phyloP scores from a whole-genome alignment of 2,888 invertebrate species.

The Rhogogaster chlorosoma region DNA sequence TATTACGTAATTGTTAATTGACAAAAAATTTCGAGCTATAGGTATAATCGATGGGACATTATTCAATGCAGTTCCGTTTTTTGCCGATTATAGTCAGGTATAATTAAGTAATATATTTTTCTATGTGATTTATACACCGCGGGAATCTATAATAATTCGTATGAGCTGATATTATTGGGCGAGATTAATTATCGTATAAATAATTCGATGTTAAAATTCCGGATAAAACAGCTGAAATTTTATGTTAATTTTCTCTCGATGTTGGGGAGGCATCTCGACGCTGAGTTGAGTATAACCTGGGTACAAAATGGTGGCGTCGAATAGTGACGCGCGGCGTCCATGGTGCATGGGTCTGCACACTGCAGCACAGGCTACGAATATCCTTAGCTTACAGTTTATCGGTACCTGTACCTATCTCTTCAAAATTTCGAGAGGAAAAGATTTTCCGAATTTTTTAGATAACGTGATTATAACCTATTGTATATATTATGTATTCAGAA shows the following conservation, averaged over 20 bases:
- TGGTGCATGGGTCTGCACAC: background rate
- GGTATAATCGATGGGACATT: background rate
- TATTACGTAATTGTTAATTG: background rate
- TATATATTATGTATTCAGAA: background rate
- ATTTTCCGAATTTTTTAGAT: background rate
- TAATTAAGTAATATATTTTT: too few species aligned
- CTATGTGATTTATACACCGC: too few species aligned
- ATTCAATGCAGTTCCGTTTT: too few species aligned
- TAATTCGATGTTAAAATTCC: background rate
- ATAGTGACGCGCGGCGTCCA: slow-evolving; percentile 37
- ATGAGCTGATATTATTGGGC: too few species aligned
- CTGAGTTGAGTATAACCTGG: background rate
- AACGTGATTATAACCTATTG: background rate
- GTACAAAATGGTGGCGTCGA: slow-evolving; percentile 50
- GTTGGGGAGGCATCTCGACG: slow-evolving; percentile 16
- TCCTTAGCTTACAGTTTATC: background rate
- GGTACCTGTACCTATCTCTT: background rate
- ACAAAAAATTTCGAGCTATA: background rate
- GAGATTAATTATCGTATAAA: too few species aligned
- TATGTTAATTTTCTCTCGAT: background rate
- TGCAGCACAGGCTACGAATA: background rate
- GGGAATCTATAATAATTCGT: too few species aligned
- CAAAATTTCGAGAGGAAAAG: background rate
- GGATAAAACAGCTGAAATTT: background rate
- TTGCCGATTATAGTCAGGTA: too few species aligned